A percentile compares a stretch with the other conserved stretches of the same genome.
Conservation (phyloP, 1,140 invertebrate genomes). For the Chlorops oryzae region DNA sequence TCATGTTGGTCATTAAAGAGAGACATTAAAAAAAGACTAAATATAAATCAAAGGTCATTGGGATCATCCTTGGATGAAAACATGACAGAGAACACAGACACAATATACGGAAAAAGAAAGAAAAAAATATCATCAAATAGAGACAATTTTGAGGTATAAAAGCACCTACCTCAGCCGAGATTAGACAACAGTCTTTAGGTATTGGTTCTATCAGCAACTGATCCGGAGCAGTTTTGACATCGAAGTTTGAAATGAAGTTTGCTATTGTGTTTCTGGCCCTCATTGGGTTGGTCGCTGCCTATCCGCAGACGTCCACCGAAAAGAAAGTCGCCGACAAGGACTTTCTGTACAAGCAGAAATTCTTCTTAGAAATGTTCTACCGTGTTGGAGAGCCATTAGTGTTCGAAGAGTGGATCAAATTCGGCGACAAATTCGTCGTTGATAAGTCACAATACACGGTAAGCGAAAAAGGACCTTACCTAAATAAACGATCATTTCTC, state of each 20-base stretch:
- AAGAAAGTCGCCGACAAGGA: conserved; percentile 29
- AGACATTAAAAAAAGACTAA: too few relatives aligned
- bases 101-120: too few relatives aligned
- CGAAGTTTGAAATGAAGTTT: conserved; percentile 29
- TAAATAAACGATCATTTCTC: too few relatives aligned
- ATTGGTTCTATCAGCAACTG: conserved; percentile 24
- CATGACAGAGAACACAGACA: too few relatives aligned
- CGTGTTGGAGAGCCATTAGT: conserved; percentile 50
- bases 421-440: conserved; percentile 18
- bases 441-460: conserved; percentile 33
- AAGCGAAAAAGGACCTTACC: conserved; percentile 23
- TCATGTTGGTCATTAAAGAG: too few relatives aligned
- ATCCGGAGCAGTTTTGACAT: conserved; percentile 29
- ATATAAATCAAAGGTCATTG: too few relatives aligned
- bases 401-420: conserved; percentile 38
- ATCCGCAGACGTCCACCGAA: conserved; percentile 16
- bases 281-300: conserved; percentile 29
- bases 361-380: conserved; percentile 57
- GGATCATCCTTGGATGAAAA: too few relatives aligned
- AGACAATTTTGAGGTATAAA: too few relatives aligned
- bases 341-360: conserved; percentile 54
- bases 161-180: background rate
- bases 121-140: too few relatives aligned
- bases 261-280: conserved; percentile 31
- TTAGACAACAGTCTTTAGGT: conserved; percentile 43